These are phyloP conservation scores for Stenodera caucasica DNA, from an alignment of 2,888 invertebrate species.

Conservation along the genomic window DNA sequence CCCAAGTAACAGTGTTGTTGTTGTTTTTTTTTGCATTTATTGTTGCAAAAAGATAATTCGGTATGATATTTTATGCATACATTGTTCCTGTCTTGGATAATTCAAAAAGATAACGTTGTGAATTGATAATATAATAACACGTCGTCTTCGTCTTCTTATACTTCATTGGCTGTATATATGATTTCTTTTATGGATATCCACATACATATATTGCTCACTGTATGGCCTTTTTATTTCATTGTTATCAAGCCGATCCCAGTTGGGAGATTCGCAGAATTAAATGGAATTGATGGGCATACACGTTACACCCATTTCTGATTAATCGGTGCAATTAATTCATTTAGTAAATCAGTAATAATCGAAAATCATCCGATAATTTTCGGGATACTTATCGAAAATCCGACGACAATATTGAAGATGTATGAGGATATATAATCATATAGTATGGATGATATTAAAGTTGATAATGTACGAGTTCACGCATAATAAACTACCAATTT, in stretches of 20 bases:
- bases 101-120: slow-evolving; percentile 10
- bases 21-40: slow-evolving; percentile 1
- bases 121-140: slow-evolving; percentile 43
- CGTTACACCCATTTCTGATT: slow-evolving; percentile 39
- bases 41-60: background rate
- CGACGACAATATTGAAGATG: slow-evolving; percentile 1
- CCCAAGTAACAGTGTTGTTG: background rate
- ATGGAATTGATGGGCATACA: slow-evolving; percentile 11
- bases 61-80: slow-evolving; percentile 7
- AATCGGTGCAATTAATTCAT: slow-evolving; percentile 42
- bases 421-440: slow-evolving; percentile 14
- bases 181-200: slow-evolving; percentile 8
- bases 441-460: background rate
- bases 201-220: slow-evolving; percentile 6
- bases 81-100: slow-evolving; percentile 6
- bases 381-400: background rate
- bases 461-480: slow-evolving; percentile 20
- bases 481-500: slow-evolving; percentile 46
- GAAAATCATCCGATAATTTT: slow-evolving; percentile 4
- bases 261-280: slow-evolving; percentile 21
- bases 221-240: background rate
- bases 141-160: slow-evolving; percentile 23
- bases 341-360: slow-evolving; percentile 39
- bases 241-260: slow-evolving; percentile 31
- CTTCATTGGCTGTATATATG: background rate